Percentiles rank a stretch among this genome's conserved stretches.
Conservation (phyloP, 1,140 invertebrate species). For the Euschistus heros region DNA sequence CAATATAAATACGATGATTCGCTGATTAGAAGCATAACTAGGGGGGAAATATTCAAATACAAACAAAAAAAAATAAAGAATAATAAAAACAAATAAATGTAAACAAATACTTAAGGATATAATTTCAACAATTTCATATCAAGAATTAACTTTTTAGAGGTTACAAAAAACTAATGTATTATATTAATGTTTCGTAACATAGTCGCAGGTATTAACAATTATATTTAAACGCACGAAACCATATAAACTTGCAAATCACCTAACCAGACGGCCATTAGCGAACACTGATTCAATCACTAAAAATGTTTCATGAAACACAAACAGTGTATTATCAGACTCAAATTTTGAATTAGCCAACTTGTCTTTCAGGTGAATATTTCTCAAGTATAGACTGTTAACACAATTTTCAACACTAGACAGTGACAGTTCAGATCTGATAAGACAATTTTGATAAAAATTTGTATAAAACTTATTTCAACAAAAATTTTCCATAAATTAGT, state of each 20-base stretch:
- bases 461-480: too few species aligned
- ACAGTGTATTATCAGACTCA: too few species aligned
- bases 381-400: too few species aligned
- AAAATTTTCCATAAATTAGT: too few species aligned
- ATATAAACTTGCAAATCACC: constrained; percentile 7
- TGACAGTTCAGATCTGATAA: too few species aligned
- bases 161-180: not conserved
- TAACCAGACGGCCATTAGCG: not conserved
- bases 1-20: not conserved
- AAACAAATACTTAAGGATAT: not conserved
- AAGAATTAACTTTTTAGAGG: not conserved
- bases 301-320: constrained; percentile 8
- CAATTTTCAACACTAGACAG: too few species aligned
- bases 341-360: too few species aligned
- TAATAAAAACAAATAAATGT: constrained; percentile 12
- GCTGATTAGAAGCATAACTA: not conserved
- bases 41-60: not conserved
- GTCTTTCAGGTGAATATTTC: too few species aligned
- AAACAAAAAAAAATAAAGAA: not conserved
- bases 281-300: constrained; percentile 13
- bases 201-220: not conserved
- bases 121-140: not conserved
- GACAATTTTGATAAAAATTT: too few species aligned
- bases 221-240: constrained; percentile 1
- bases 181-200: not conserved